Conservation (phyloP, 2,888 invertebrate species). For the Rhagophthalmus giganteus region DNA sequence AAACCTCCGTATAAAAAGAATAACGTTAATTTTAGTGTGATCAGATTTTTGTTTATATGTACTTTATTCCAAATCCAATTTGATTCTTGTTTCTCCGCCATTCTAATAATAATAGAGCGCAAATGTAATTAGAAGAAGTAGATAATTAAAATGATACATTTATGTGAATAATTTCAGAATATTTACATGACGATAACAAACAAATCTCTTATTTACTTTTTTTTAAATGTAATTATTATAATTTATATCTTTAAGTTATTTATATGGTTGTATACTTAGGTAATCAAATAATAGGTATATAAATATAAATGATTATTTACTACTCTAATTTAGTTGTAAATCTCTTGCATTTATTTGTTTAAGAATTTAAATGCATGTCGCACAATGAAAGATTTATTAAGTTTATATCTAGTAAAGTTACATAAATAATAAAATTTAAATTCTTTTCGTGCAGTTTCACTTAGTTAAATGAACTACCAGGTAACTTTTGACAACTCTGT, state of each 20-base stretch:
- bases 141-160: not conserved
- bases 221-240: conserved; percentile 2
- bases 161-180: not conserved
- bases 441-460: too few relatives aligned
- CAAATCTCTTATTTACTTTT: conserved; percentile 2
- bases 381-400: too few relatives aligned
- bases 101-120: not conserved
- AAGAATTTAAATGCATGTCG: not conserved
- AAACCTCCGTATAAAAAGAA: conserved; percentile 81
- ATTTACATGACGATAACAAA: conserved; percentile 7
- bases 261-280: not conserved
- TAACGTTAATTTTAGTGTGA: conserved; percentile 79
- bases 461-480: too few relatives aligned
- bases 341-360: not conserved
- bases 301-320: too few relatives aligned
- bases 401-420: too few relatives aligned
- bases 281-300: too few relatives aligned
- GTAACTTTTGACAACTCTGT: too few relatives aligned
- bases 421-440: too few relatives aligned
- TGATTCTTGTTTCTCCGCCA: conserved; percentile 6
- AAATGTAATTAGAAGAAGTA: not conserved
- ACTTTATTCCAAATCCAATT: conserved; percentile 1
- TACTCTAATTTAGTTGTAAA: too few relatives aligned
- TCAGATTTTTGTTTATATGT: conserved; percentile 73
- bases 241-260: conserved; percentile 1